A percentile compares a stretch with the other conserved stretches of the same genome.
These are phyloP conservation scores for Menidia beryllina DNA, from an alignment of 2,113 vertebrate species.

Conservation along the genomic window DNA sequence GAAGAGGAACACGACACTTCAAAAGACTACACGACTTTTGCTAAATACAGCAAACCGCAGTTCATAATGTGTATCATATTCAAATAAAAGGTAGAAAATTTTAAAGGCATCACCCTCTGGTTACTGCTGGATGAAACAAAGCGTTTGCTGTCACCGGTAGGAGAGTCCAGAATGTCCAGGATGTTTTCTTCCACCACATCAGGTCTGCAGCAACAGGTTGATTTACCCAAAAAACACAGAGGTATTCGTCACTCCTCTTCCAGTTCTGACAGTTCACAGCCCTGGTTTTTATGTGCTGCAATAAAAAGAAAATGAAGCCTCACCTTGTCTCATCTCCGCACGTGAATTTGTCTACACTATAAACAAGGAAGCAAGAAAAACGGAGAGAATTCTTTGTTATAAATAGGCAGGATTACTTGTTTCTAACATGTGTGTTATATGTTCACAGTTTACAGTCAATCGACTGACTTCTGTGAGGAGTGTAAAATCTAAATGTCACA, in stretches of 20 bases:
- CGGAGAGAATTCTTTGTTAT: constrained; percentile 12
- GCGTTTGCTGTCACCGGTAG: constrained; percentile 74
- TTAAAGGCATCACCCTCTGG: constrained; percentile 82
- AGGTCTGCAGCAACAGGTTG: constrained; percentile 69
- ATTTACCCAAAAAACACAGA: constrained; percentile 28
- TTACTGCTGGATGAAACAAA: constrained; percentile 70
- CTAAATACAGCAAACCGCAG: not conserved
- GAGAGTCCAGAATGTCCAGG: constrained; percentile 79
- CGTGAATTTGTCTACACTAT: constrained; percentile 69
- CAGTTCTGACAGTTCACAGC: not conserved
- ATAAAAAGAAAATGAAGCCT: constrained; percentile 32
- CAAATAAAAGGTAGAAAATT: not conserved
- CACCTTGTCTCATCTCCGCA: constrained; percentile 69
- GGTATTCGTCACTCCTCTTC: constrained; percentile 6
- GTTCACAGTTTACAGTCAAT: constrained; percentile 2
- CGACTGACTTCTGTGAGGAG: not conserved
- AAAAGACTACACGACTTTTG: constrained; percentile 24
- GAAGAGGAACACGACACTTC: constrained; percentile 56
- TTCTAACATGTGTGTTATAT: not conserved
- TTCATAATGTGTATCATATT: not conserved
- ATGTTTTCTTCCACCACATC: constrained; percentile 70
- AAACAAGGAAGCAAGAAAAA: constrained; percentile 57
- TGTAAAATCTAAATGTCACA: constrained; percentile 10
- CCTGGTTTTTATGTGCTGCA: constrained; percentile 17
- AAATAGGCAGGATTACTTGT: constrained; percentile 7